Percentiles rank a stretch among this genome's conserved stretches.
Conservation (phyloP, 1,140 invertebrate species). For the Holcopasites calliopsidis region DNA sequence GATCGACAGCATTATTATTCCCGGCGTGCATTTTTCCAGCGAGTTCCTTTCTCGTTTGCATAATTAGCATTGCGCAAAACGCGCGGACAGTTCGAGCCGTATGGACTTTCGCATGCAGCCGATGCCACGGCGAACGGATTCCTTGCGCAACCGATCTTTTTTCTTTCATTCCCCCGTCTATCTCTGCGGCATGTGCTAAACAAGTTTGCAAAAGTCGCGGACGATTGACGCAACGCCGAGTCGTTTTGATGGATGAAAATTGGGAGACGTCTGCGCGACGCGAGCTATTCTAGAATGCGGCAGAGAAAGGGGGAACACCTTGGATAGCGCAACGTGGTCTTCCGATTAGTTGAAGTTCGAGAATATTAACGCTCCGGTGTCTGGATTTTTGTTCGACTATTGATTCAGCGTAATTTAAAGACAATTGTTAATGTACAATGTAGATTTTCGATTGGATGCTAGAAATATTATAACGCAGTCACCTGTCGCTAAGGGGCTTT, state of each 20-base stretch:
- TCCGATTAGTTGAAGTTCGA: too few relatives aligned
- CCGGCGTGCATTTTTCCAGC: constrained; percentile 50
- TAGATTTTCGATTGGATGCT: too few relatives aligned
- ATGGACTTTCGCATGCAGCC: constrained; percentile 31
- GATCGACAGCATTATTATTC: constrained; percentile 64
- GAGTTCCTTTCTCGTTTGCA: constrained; percentile 50
- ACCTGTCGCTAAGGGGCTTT: too few relatives aligned
- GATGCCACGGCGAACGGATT: constrained; percentile 16
- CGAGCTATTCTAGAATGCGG: not conserved
- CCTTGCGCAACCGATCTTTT: constrained; percentile 23
- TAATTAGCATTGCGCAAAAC: constrained; percentile 63
- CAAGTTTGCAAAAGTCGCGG: not conserved
- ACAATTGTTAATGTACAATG: too few relatives aligned
- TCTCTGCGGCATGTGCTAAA: too few relatives aligned
- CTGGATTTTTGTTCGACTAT: too few relatives aligned
- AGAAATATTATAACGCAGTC: too few relatives aligned
- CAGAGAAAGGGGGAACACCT: not conserved
- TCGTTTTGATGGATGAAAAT: constrained; percentile 1
- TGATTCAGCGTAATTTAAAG: too few relatives aligned
- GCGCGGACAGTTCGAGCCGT: constrained; percentile 17
- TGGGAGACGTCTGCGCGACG: not conserved
- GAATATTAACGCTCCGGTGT: too few relatives aligned
- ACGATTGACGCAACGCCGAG: not conserved
- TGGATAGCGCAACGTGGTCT: not conserved
- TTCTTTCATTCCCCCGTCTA: too few relatives aligned